Percentiles rank a stretch among this genome's conserved stretches.
Evolutionary conservation across 2,113 vertebrate species (phyloP).

Genomic region (Rhabdomys dilectus): DNA sequence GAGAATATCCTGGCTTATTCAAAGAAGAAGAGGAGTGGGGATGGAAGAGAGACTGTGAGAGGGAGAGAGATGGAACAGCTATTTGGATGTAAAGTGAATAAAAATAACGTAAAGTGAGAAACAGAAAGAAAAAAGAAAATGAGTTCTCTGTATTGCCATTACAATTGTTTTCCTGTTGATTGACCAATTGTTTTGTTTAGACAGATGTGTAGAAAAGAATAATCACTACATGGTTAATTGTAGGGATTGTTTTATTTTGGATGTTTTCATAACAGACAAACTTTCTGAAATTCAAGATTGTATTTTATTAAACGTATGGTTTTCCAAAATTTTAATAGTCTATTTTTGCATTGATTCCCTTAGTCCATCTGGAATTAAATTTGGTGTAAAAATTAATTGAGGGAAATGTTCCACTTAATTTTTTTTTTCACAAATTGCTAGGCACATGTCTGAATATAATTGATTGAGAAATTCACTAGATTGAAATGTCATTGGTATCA

Average conservation of each 20-base stretch:
- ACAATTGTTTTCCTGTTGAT: neutral
- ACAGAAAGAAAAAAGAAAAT: neutral
- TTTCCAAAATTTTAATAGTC: neutral
- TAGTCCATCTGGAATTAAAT: constrained; percentile 4
- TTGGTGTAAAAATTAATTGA: constrained; percentile 18
- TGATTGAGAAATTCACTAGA: constrained; percentile 47
- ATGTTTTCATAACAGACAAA: neutral
- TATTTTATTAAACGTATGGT: constrained; percentile 27
- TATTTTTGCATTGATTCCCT: neutral
- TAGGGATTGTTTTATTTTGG: neutral
- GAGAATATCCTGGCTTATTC: too few species aligned
- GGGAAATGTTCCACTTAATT: neutral
- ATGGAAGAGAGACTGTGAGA: too few species aligned
- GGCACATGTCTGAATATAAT: neutral
- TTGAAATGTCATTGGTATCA: constrained; percentile 31
- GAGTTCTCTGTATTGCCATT: neutral
- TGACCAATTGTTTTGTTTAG: neutral
- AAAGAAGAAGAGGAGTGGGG: too few species aligned
- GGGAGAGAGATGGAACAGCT: too few species aligned
- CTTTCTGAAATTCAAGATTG: neutral
- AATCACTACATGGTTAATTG: neutral
- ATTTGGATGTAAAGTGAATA: too few species aligned
- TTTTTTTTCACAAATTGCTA: neutral
- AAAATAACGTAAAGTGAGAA: neutral
- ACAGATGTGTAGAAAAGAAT: neutral